Evolutionary conservation across 1,140 invertebrate species (phyloP).

Genomic region (Bathynomus jamesi): DNA sequence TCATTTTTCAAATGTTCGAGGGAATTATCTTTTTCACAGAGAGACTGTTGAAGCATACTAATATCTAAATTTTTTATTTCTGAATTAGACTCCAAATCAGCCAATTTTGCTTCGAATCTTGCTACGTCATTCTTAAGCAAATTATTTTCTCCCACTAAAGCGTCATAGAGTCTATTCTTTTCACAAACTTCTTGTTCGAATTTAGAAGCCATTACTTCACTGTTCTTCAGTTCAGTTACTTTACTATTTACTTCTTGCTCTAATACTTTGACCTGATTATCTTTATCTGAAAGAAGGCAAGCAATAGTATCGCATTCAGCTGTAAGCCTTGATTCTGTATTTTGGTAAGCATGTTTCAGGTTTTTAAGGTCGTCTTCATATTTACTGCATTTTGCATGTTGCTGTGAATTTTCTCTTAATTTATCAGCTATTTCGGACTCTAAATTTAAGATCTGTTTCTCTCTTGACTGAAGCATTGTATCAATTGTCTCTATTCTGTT

Average conservation of each 20-base stretch:
- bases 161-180: conserved; percentile 19
- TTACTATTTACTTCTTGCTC: conserved; percentile 11
- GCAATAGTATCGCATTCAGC: conserved; percentile 38
- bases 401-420: conserved; percentile 23
- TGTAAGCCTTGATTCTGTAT: conserved; percentile 38
- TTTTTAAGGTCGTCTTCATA: conserved; percentile 26
- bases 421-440: conserved; percentile 15
- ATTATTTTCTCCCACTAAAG: neutral
- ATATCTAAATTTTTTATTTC: neutral
- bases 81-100: neutral
- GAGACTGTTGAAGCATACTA: neutral
- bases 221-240: conserved; percentile 24
- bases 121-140: conserved; percentile 1
- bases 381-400: conserved; percentile 20
- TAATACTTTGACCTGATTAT: conserved; percentile 13
- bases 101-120: neutral
- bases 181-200: conserved; percentile 29
- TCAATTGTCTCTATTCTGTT: conserved; percentile 17
- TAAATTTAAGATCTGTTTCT: conserved; percentile 17
- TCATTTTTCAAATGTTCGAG: neutral
- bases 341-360: conserved; percentile 29
- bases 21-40: neutral
- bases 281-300: conserved; percentile 39
- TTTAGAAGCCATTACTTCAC: conserved; percentile 23
- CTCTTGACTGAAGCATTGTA: neutral